phyloP scores from a whole-genome alignment of 2,888 invertebrate species.

The Pediacus dermestoides region DNA sequence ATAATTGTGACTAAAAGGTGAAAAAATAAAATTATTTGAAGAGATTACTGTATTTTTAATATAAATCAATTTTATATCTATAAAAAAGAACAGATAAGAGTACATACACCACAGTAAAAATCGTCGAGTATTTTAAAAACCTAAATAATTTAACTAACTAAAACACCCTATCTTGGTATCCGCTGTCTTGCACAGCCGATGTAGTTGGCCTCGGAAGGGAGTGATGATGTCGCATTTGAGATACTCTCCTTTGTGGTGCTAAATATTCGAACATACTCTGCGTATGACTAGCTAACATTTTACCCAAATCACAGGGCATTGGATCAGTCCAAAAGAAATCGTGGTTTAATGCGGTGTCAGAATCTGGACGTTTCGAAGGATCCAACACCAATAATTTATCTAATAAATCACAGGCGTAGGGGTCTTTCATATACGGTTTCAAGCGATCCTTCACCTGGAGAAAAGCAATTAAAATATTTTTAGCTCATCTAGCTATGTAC shows the following conservation, averaged over 20 bases:
- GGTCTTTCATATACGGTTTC: constrained; percentile 86
- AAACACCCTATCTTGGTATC: constrained; percentile 83
- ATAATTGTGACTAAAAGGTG: too few relatives aligned
- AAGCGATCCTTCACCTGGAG: constrained; percentile 80
- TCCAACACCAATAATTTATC: constrained; percentile 90
- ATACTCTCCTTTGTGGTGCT: constrained; percentile 69
- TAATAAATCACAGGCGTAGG: constrained; percentile 87
- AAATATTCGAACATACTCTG: constrained; percentile 95
- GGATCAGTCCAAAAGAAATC: constrained; percentile 99
- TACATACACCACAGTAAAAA: too few relatives aligned
- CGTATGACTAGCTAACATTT: constrained; percentile 87
- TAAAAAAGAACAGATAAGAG: too few relatives aligned
- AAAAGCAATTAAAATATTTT: constrained; percentile 2
- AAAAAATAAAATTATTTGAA: too few relatives aligned
- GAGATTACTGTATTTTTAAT: too few relatives aligned
- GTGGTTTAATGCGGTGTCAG: constrained; percentile 92
- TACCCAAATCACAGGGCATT: constrained; percentile 85
- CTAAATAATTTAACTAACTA: too few relatives aligned
- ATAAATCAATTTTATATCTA: too few relatives aligned
- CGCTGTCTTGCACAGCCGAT: constrained; percentile 64
- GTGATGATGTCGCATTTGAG: constrained; percentile 66
- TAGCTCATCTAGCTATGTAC: too few relatives aligned
- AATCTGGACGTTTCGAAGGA: constrained; percentile 82
- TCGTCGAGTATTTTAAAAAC: too few relatives aligned
- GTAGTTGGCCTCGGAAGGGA: constrained; percentile 54